These are phyloP conservation scores for Zygogramma bicolorata DNA, from an alignment of 2,888 invertebrate genomes.

Conservation along the genomic window DNA sequence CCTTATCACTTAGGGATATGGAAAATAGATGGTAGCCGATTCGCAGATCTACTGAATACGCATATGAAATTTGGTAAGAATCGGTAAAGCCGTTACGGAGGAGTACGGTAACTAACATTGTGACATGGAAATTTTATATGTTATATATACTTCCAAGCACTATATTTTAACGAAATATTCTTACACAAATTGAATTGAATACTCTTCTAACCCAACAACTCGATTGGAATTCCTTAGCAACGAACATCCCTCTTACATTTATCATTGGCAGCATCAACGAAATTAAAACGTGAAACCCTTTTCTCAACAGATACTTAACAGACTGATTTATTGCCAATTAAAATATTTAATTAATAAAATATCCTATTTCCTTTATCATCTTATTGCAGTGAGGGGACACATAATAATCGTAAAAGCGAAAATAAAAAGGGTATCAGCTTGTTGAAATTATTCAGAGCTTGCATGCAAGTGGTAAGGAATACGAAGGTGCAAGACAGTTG, in stretches of 20 bases:
- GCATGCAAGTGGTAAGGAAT: constrained; percentile 38
- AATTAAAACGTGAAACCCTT: constrained; percentile 35
- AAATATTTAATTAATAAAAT: constrained; percentile 39
- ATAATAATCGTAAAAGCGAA: constrained; percentile 44
- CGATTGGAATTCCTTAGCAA: background rate
- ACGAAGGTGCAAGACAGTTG: constrained; percentile 14
- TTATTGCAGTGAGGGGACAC: constrained; percentile 29
- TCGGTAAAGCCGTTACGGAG: too few relatives aligned
- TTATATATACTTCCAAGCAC: too few relatives aligned
- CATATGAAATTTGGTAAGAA: too few relatives aligned
- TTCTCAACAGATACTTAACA: constrained; percentile 20
- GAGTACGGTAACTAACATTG: too few relatives aligned
- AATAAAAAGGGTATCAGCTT: constrained; percentile 42
- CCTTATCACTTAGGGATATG: too few relatives aligned
- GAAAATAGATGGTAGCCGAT: too few relatives aligned
- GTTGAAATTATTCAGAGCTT: constrained; percentile 43
- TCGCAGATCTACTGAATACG: too few relatives aligned
- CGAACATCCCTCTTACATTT: background rate
- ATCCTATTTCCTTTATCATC: constrained; percentile 35
- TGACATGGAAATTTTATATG: too few relatives aligned
- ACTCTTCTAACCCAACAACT: too few relatives aligned
- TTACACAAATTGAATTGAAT: too few relatives aligned
- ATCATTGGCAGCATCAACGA: constrained; percentile 20
- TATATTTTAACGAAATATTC: too few relatives aligned
- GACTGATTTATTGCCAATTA: constrained; percentile 41